Base-by-base conservation (phyloP, 1,140 invertebrate species). In the Drosophila rhopaloa region DNA sequence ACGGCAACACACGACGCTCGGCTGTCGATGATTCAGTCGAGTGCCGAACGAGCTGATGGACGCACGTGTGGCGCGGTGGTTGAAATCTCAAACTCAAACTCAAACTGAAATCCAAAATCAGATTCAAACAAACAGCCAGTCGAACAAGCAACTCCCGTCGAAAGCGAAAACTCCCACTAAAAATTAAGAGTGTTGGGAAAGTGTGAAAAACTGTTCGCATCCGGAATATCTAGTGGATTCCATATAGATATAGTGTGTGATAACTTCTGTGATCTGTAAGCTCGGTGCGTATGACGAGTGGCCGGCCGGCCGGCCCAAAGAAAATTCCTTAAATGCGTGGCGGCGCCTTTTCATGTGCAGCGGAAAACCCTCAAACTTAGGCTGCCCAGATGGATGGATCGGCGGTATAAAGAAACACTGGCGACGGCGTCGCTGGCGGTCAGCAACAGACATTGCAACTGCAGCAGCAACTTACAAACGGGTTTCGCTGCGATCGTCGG, bases 301-400 rank as follows among this genome's bases (percentile, higher is more conserved):
- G 84, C 79, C 83, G 83, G 84, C 83, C 84, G 84, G 83, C 83
- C 83, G 83, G 83, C 84, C 83, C 62, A 63, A 72, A 59, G 46
- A 29, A 83, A 57, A 58, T 59, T 41, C 65, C 55, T 46, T 47
- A 80, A 71, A 71, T 71, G 67, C 65, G 41, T 37, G 83, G 81
- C 83, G 83, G 83, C 71, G 76, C 54, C 59, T 68, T 86, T 86
- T 86, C 75, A 86, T 86, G 66, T 85, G 60, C 57, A 58, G 38
- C 73, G 46, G 50, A 65, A 62, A 62, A 63, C 67, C 79, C 67
- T 82, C 68, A 76, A 86, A 81, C 58, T 66, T 37, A 53, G 24
- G 44, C 84, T 79, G 76, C 70, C 72, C 76, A 83, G 79, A 86
- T 86, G 83, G 83, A 86, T 86, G 83, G 76, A 79, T 88, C 79